Base-by-base conservation (phyloP, 92 coral and sea anemone genomes). In the Porites evermanni region DNA sequence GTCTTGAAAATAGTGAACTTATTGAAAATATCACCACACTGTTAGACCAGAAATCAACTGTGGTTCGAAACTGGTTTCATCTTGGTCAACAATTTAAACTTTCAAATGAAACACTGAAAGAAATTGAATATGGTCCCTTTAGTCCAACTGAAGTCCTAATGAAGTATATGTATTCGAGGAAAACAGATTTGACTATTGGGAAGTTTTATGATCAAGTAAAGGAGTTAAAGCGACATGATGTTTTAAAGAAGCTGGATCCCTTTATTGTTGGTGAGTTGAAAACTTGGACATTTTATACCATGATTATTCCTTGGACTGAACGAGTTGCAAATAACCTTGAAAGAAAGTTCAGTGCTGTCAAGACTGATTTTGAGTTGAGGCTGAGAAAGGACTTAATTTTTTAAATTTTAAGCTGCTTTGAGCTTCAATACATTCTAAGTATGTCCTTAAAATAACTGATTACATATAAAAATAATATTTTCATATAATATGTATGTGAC, bases 71-170 rank as follows among this genome's bases (percentile, higher is more conserved):
- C 87, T 92, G 95, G 95, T 19, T 60, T 18, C 85, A 89, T 74
- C 79, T 92, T 3, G 95, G 93, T 23, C 60, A 66, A 6, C 58
- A 79, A 2, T 78, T 89, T 53, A 73, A 75, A 54, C 23, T 87
- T 50, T 19, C 85, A 47, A 75, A 74, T 24, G 83, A 84, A 54
- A 59, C 54, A 51, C 44, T 83, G 56, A 69, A 79, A 21, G 91
- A 88, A 72, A 68, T 74, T 7, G 80, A 85, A 69, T 87, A 71
- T 68, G 83, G 89, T 18, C 86, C 84, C 68, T 82, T 53, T 64
- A 90, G 85, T 50, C 93, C 93, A 32, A 85, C 92, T 2, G 79
- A 66, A 21, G 88, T 63, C 19, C 50, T 92, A 3, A 88, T 92
- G 88, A 86, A 80, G 23, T 69, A 75, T 56, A 67, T 88, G 7